phyloP scores from a whole-genome alignment of 1,140 invertebrate genomes.

The Scaptomyza pallida region DNA sequence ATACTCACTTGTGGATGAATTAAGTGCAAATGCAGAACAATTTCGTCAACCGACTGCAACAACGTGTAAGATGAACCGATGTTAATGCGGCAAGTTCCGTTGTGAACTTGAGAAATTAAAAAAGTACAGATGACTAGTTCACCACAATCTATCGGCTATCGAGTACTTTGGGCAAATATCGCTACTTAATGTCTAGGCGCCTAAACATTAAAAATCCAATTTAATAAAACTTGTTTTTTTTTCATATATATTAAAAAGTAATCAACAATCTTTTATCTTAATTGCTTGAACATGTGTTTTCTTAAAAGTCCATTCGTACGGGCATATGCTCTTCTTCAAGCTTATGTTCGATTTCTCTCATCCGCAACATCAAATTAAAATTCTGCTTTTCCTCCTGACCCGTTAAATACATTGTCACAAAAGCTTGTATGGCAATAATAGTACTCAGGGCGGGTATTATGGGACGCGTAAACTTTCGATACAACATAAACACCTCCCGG shows the following conservation, averaged over 20 bases:
- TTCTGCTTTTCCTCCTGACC: slow-evolving; percentile 83
- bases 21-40: slow-evolving; percentile 64
- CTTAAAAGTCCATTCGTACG: slow-evolving; percentile 49
- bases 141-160: background rate
- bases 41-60: slow-evolving; percentile 75
- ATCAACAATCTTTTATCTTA: slow-evolving; percentile 17
- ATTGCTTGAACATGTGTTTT: background rate
- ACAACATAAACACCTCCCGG: slow-evolving; percentile 77
- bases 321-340: slow-evolving; percentile 55
- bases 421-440: slow-evolving; percentile 81
- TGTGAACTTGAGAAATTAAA: background rate
- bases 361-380: slow-evolving; percentile 70
- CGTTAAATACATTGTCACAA: slow-evolving; percentile 83
- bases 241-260: slow-evolving; percentile 5
- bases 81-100: slow-evolving; percentile 16
- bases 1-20: slow-evolving; percentile 69
- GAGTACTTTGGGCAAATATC: background rate
- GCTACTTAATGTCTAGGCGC: background rate
- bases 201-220: background rate
- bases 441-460: slow-evolving; percentile 76
- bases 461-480: slow-evolving; percentile 80
- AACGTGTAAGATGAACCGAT: slow-evolving; percentile 57
- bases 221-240: background rate
- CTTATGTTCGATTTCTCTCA: slow-evolving; percentile 69
- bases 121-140: background rate